Conservation (phyloP, 2,888 invertebrate species). For the Platynereis dumerilii region DNA sequence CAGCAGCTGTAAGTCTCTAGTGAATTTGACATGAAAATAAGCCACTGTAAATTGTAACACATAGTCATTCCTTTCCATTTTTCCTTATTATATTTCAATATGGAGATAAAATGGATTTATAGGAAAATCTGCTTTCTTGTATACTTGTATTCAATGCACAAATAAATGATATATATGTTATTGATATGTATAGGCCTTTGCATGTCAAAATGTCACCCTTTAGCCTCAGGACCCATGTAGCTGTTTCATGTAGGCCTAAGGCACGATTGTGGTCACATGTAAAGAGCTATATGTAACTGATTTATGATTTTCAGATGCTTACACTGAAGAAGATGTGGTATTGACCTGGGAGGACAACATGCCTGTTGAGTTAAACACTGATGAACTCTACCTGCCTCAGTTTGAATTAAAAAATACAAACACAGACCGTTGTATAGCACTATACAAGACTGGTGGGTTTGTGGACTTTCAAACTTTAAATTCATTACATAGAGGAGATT, state of each 20-base stretch:
- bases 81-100: not conserved
- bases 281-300: constrained; percentile 34
- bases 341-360: constrained; percentile 21
- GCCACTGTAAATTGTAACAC: not conserved
- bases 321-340: constrained; percentile 15
- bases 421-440: constrained; percentile 24
- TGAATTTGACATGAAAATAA: not conserved
- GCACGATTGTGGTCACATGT: too few relatives aligned
- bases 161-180: too few relatives aligned
- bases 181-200: too few relatives aligned
- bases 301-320: constrained; percentile 9
- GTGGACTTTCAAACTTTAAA: too few relatives aligned
- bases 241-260: too few relatives aligned
- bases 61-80: not conserved
- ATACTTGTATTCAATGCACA: too few relatives aligned
- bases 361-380: constrained; percentile 29
- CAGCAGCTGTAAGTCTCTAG: constrained; percentile 34
- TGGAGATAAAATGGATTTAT: too few relatives aligned
- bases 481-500: too few relatives aligned
- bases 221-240: too few relatives aligned
- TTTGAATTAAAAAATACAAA: constrained; percentile 29
- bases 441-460: constrained; percentile 37
- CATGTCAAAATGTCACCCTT: too few relatives aligned
- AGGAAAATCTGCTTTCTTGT: too few relatives aligned
- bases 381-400: constrained; percentile 36